These are phyloP conservation scores for Cryptotermes secundus DNA, from an alignment of 1,140 invertebrate genomes.

Conservation along the genomic window DNA sequence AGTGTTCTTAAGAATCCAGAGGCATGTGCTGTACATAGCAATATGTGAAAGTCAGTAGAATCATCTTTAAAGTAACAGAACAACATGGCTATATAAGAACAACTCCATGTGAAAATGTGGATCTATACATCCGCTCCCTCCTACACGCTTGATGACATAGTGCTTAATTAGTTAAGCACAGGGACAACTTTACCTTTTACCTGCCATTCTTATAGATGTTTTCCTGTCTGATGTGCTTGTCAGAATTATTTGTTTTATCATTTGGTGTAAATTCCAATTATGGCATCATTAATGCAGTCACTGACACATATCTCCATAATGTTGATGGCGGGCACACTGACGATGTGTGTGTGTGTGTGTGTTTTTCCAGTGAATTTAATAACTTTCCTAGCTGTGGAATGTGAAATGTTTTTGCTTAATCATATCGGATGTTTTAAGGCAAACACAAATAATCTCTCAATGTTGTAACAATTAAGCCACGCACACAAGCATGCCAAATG, in stretches of 20 bases:
- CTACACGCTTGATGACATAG: no score
- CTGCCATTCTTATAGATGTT: neutral
- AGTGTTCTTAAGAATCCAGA: neutral
- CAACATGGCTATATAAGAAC: neutral
- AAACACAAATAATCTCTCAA: slow-evolving; percentile 10
- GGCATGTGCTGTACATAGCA: neutral
- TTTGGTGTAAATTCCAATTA: neutral
- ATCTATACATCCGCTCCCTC: no score
- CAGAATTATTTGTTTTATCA: neutral
- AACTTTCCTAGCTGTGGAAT: neutral
- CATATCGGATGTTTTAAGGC: neutral
- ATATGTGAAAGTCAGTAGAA: neutral
- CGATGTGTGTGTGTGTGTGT: neutral
- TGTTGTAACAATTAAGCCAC: neutral
- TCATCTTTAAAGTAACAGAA: neutral
- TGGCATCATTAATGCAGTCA: neutral
- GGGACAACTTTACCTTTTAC: neutral
- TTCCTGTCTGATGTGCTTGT: neutral
- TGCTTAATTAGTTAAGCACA: no score
- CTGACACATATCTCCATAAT: neutral
- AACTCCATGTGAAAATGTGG: no score
- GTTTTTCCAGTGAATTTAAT: neutral
- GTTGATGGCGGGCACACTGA: neutral
- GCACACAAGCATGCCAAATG: neutral
- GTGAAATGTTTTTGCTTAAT: neutral